A percentile compares a stretch with the other conserved stretches of the same genome.
Conservation (phyloP, 2,888 invertebrate genomes). For the Phlogophora meticulosa region DNA sequence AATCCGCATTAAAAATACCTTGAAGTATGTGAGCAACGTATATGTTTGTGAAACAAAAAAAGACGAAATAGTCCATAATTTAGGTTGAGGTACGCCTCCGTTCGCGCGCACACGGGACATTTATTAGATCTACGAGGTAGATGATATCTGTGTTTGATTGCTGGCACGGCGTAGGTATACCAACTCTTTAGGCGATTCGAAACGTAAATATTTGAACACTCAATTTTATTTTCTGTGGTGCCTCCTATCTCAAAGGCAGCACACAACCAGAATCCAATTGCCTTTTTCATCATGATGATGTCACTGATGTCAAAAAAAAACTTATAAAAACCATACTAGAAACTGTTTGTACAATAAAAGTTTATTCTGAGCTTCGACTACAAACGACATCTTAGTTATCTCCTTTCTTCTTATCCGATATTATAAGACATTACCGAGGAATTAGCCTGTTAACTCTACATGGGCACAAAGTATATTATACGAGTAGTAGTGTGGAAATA, state of each 20-base stretch:
- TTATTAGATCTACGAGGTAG: constrained; percentile 75
- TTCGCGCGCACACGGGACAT: constrained; percentile 74
- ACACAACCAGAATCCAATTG: constrained; percentile 11
- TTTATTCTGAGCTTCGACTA: neutral
- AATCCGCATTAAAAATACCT: constrained; percentile 23
- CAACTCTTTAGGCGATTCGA: constrained; percentile 51
- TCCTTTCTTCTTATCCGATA: neutral
- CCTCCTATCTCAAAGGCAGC: too few relatives aligned
- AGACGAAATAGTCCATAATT: constrained; percentile 75
- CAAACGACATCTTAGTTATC: neutral
- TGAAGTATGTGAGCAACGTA: constrained; percentile 24
- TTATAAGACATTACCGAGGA: neutral
- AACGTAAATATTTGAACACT: constrained; percentile 40
- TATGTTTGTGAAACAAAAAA: constrained; percentile 67
- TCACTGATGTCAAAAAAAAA: neutral
- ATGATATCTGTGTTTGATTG: constrained; percentile 77
- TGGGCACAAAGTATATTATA: constrained; percentile 9
- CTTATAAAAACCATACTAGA: neutral
- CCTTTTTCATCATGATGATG: neutral
- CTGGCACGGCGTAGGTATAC: constrained; percentile 62
- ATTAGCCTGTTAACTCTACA: neutral
- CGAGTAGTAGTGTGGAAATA: constrained; percentile 31
- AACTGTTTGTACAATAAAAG: neutral
- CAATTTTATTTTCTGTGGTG: constrained; percentile 15
- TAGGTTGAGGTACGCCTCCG: constrained; percentile 75